Percentiles rank a stretch among this genome's conserved stretches.
These are phyloP conservation scores for Panonychus citri DNA, from an alignment of 1,140 invertebrate genomes.

Conservation along the genomic window DNA sequence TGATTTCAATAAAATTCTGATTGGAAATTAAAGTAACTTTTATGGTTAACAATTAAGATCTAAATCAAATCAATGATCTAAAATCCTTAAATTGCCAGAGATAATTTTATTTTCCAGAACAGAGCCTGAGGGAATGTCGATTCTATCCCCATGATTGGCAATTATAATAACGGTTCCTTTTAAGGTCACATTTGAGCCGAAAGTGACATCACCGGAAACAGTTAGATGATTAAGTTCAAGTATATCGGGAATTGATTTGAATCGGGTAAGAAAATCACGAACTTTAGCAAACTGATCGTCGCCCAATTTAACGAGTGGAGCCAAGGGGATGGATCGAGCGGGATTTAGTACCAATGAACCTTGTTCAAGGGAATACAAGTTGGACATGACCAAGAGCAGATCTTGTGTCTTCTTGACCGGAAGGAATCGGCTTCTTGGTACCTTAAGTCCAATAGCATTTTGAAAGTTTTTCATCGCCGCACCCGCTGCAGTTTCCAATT, in stretches of 20 bases:
- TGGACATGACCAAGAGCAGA: conserved; percentile 89
- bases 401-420: conserved; percentile 98
- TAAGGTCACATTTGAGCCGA: conserved; percentile 77
- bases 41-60: too few species aligned
- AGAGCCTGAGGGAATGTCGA: conserved; percentile 93
- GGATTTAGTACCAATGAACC: conserved; percentile 83
- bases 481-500: too few species aligned
- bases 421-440: conserved; percentile 82
- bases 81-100: conserved; percentile 90
- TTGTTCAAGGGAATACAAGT: conserved; percentile 69
- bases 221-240: conserved; percentile 95
- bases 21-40: too few species aligned
- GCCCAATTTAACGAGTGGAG: conserved; percentile 88
- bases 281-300: conserved; percentile 78
- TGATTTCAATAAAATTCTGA: too few species aligned
- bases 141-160: conserved; percentile 94
- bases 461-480: conserved; percentile 94
- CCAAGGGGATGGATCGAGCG: conserved; percentile 71
- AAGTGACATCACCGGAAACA: conserved; percentile 96
- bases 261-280: conserved; percentile 69
- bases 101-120: conserved; percentile 98
- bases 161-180: conserved; percentile 99
- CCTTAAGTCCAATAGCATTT: conserved; percentile 66
- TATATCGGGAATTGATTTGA: conserved; percentile 87
- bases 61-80: too few species aligned